Percentiles rank a stretch among this genome's conserved stretches.
These are phyloP conservation scores for Takifugu bimaculatus DNA, from an alignment of 2,113 vertebrate genomes.

Conservation along the genomic window DNA sequence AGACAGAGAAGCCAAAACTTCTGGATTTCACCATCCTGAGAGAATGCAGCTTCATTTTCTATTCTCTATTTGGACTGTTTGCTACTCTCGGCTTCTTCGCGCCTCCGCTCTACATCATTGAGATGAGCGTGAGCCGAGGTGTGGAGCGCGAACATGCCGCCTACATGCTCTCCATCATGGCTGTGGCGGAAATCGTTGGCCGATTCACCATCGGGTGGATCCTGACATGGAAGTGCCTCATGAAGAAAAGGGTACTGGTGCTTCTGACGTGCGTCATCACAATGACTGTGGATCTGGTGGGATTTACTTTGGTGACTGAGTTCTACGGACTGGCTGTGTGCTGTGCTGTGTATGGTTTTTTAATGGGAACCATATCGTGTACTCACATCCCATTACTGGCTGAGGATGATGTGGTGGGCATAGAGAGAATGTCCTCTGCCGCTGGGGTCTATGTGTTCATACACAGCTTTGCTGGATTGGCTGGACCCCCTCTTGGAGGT, in stretches of 20 bases:
- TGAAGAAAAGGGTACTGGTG: conserved; percentile 85
- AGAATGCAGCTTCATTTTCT: conserved; percentile 87
- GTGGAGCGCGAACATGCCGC: conserved; percentile 80
- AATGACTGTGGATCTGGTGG: conserved; percentile 79
- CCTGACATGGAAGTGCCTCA: conserved; percentile 76
- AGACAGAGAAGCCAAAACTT: conserved; percentile 53
- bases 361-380: conserved; percentile 85
- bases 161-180: conserved; percentile 86
- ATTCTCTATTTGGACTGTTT: conserved; percentile 91
- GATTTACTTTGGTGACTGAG: conserved; percentile 82
- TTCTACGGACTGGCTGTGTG: conserved; percentile 88
- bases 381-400: conserved; percentile 93
- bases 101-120: conserved; percentile 89
- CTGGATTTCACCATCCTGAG: conserved; percentile 89
- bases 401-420: conserved; percentile 90
- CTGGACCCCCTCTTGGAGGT: conserved; percentile 95
- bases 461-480: conserved; percentile 91
- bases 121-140: conserved; percentile 84
- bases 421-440: conserved; percentile 88
- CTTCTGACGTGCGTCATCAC: conserved; percentile 81
- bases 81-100: conserved; percentile 94
- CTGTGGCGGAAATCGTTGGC: conserved; percentile 86
- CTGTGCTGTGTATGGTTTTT: conserved; percentile 85
- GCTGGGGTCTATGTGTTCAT: conserved; percentile 94
- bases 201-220: conserved; percentile 83